Conservation (phyloP, 2,888 invertebrate species). For the Lasioglossum calceatum region DNA sequence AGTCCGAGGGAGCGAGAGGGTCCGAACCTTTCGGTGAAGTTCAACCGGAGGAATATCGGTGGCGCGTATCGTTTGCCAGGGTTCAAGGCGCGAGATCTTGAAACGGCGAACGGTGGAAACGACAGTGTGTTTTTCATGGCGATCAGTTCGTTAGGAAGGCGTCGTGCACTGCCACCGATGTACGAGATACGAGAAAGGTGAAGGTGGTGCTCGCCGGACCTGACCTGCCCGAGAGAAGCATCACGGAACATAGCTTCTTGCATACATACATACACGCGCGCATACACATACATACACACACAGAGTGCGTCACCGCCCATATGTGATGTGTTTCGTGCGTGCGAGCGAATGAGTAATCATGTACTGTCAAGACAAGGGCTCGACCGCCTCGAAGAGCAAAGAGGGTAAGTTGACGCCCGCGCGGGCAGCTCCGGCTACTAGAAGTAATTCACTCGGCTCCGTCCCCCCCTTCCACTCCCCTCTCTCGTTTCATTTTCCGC, state of each 20-base stretch:
- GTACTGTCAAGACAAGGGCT: conserved; percentile 83
- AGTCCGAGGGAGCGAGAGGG: conserved; percentile 10
- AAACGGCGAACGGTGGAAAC: conserved; percentile 46
- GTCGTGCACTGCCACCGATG: conserved; percentile 67
- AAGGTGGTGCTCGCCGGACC: conserved; percentile 64
- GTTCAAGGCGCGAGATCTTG: conserved; percentile 45
- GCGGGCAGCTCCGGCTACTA: conserved; percentile 54
- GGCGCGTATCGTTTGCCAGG: conserved; percentile 32
- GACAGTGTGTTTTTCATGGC: conserved; percentile 67
- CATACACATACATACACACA: conserved; percentile 42
- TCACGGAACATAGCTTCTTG: conserved; percentile 47
- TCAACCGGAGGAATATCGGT: conserved; percentile 45
- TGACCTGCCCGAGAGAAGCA: conserved; percentile 69
- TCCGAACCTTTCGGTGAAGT: conserved; percentile 21
- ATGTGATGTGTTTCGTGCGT: conserved; percentile 78
- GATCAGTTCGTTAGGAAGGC: conserved; percentile 52
- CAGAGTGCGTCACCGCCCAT: conserved; percentile 77
- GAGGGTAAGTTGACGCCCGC: conserved; percentile 79
- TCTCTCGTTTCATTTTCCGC: conserved; percentile 34
- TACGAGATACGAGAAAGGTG: conserved; percentile 68
- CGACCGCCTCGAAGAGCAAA: conserved; percentile 81
- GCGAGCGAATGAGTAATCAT: conserved; percentile 82
- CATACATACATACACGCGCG: conserved; percentile 35
- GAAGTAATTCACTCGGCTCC: conserved; percentile 33
- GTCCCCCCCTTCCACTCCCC: conserved; percentile 14